Conservation (phyloP, 2,888 invertebrate species). For the Drosophila hawaiiensis region DNA sequence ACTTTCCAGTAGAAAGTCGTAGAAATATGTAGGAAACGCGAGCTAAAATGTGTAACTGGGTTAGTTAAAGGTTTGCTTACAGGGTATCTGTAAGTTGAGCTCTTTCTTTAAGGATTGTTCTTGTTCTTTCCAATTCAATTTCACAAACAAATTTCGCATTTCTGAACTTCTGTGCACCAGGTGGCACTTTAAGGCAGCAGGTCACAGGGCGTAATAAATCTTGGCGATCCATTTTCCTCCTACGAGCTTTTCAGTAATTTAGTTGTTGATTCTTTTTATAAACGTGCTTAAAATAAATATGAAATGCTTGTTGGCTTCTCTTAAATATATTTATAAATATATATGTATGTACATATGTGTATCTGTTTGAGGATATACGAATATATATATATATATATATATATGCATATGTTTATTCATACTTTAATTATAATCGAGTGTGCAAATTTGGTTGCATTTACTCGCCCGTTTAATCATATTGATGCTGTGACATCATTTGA, state of each 20-base stretch:
- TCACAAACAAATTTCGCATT: neutral
- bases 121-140: neutral
- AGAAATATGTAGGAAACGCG: neutral
- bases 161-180: too few relatives aligned
- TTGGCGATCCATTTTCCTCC: neutral
- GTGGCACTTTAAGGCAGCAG: neutral
- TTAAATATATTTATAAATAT: neutral
- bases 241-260: neutral
- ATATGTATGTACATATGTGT: neutral
- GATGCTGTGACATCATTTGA: constrained; percentile 27
- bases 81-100: neutral
- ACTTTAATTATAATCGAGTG: neutral
- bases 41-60: neutral
- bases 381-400: neutral
- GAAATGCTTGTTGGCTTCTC: neutral
- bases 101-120: neutral
- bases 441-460: constrained; percentile 8
- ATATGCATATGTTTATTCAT: neutral
- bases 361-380: neutral
- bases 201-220: neutral
- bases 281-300: constrained; percentile 1
- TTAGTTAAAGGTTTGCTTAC: neutral
- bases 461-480: neutral
- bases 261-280: neutral
- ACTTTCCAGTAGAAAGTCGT: neutral